Percentiles rank a stretch among this genome's conserved stretches.
phyloP scores from a whole-genome alignment of 2,888 invertebrate genomes.

The Pyrrhia umbra region DNA sequence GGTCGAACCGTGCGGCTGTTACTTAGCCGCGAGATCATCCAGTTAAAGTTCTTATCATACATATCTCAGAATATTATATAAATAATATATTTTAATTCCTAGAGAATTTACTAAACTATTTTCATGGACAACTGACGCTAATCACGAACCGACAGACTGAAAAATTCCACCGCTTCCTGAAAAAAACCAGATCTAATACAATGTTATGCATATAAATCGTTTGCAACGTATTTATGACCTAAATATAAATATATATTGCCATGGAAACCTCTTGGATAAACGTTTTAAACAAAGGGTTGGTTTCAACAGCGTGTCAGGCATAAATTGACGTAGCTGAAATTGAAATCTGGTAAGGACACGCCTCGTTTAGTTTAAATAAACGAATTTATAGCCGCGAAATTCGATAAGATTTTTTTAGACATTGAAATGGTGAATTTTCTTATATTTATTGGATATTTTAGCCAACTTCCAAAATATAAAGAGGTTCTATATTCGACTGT shows the following conservation, averaged over 20 bases:
- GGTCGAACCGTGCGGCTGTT: no score
- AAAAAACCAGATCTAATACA: conserved; percentile 7
- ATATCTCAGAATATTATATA: no score
- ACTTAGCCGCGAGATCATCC: no score
- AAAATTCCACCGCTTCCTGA: conserved; percentile 6
- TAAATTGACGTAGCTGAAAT: conserved; percentile 15
- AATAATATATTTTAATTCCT: no score
- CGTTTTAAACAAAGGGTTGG: neutral
- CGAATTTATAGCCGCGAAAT: conserved; percentile 1
- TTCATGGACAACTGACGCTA: no score
- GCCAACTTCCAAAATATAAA: no score
- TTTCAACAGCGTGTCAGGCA: conserved; percentile 3
- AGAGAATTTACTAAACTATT: no score
- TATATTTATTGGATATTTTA: no score
- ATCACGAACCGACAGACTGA: neutral
- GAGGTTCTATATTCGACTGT: no score
- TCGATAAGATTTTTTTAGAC: neutral
- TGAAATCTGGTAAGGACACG: conserved; percentile 21
- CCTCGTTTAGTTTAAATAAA: conserved; percentile 8
- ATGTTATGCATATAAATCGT: conserved; percentile 11
- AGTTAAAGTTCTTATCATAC: no score
- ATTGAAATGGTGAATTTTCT: neutral
- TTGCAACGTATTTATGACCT: conserved; percentile 3
- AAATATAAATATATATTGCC: neutral
- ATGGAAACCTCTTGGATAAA: neutral